These are phyloP conservation scores for Ellobius talpinus DNA, from an alignment of 2,113 vertebrate genomes.

Conservation along the genomic window DNA sequence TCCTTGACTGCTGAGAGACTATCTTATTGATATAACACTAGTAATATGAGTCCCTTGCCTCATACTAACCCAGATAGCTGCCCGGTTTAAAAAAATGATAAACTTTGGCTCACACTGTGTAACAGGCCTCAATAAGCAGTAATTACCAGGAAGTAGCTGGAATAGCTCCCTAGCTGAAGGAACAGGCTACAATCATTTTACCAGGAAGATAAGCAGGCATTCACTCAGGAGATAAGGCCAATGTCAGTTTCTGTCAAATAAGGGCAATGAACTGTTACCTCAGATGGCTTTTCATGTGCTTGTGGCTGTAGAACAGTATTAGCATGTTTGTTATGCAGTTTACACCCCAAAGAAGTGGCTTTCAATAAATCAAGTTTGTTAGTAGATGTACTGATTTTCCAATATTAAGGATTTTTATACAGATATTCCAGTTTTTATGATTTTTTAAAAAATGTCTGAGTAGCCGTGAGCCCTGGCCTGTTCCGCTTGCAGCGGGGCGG, in stretches of 20 bases:
- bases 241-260: constrained; percentile 52
- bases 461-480: too few species aligned
- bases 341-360: constrained; percentile 16
- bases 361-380: constrained; percentile 17
- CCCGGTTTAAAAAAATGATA: constrained; percentile 57
- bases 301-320: neutral
- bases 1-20: neutral
- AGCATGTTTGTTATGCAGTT: neutral
- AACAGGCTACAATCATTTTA: neutral
- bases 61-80: neutral
- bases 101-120: constrained; percentile 11
- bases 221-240: constrained; percentile 30
- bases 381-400: neutral
- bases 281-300: neutral
- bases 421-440: too few species aligned
- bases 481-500: too few species aligned
- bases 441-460: too few species aligned
- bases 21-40: neutral
- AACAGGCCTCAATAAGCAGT: constrained; percentile 38
- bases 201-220: constrained; percentile 51
- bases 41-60: neutral
- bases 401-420: constrained; percentile 37
- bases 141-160: constrained; percentile 57
- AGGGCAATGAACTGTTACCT: constrained; percentile 28
- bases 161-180: constrained; percentile 42